Evolutionary conservation across 1,140 invertebrate species (phyloP).

Genomic region (Scaptodrosophila lebanonensis): DNA sequence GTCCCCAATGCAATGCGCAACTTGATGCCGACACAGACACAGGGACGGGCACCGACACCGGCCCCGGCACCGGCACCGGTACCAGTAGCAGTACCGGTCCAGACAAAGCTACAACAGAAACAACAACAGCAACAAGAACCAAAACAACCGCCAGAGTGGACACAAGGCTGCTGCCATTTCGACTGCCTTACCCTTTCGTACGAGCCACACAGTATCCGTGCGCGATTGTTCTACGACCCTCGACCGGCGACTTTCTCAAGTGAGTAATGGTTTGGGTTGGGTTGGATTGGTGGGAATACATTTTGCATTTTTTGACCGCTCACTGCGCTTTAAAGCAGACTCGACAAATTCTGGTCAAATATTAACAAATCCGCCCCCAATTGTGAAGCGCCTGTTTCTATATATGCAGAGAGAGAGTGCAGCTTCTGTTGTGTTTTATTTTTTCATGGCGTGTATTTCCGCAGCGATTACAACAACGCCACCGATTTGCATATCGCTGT

Average conservation of each 20-base stretch:
- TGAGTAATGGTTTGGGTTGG: constrained; percentile 76
- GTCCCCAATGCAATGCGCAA: constrained; percentile 83
- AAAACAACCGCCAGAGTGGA: constrained; percentile 9
- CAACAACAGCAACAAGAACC: constrained; percentile 11
- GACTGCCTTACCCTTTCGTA: constrained; percentile 87
- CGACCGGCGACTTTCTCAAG: constrained; percentile 88
- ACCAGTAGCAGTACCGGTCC: not conserved
- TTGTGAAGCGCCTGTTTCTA: too few species aligned
- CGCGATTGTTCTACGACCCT: constrained; percentile 87
- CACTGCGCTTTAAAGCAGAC: not conserved
- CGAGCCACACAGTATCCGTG: constrained; percentile 85
- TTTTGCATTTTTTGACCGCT: too few species aligned
- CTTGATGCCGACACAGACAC: constrained; percentile 72
- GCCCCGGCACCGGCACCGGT: not conserved
- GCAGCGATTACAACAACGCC: constrained; percentile 86
- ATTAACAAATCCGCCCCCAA: not conserved
- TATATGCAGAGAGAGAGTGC: too few species aligned
- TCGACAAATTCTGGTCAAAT: not conserved
- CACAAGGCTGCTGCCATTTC: constrained; percentile 82
- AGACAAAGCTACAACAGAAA: not conserved
- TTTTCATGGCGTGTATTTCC: constrained; percentile 41
- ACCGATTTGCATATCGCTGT: constrained; percentile 90
- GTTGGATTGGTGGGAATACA: constrained; percentile 6
- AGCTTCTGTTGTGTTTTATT: constrained; percentile 53
- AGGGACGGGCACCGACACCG: constrained; percentile 7